Evolutionary conservation across 2,113 vertebrate species (phyloP).

Genomic region (Malurus melanocephalus): DNA sequence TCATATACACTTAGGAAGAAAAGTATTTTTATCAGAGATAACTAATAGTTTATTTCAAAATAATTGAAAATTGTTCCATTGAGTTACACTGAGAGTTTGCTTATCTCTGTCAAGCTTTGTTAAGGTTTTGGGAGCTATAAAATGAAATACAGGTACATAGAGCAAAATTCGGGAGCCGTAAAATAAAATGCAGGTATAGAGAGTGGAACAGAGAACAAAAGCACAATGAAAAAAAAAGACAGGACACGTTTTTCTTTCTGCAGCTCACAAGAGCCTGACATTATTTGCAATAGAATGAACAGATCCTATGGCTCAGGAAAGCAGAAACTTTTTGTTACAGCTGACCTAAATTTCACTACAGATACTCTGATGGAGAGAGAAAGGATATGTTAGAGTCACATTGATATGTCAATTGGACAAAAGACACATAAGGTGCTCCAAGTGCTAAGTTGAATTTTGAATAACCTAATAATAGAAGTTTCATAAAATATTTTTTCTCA

Average conservation of each 20-base stretch:
- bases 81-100: background rate
- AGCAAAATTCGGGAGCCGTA: background rate
- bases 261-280: background rate
- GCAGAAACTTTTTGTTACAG: conserved; percentile 58
- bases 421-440: conserved; percentile 27
- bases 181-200: background rate
- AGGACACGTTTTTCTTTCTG: background rate
- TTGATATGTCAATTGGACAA: conserved; percentile 54
- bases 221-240: background rate
- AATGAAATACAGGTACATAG: background rate
- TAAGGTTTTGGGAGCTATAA: background rate
- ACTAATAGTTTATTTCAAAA: background rate
- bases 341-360: conserved; percentile 56
- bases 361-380: conserved; percentile 22
- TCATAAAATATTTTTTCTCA: background rate
- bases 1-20: background rate
- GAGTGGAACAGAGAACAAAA: background rate
- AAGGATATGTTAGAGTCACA: conserved; percentile 44
- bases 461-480: background rate
- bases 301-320: conserved; percentile 42
- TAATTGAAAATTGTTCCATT: background rate
- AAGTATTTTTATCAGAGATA: background rate
- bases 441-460: background rate
- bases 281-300: conserved; percentile 13
- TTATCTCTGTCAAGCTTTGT: background rate